Conservation (phyloP, 64 coral and sea anemone genomes). For the Actinia equina region DNA sequence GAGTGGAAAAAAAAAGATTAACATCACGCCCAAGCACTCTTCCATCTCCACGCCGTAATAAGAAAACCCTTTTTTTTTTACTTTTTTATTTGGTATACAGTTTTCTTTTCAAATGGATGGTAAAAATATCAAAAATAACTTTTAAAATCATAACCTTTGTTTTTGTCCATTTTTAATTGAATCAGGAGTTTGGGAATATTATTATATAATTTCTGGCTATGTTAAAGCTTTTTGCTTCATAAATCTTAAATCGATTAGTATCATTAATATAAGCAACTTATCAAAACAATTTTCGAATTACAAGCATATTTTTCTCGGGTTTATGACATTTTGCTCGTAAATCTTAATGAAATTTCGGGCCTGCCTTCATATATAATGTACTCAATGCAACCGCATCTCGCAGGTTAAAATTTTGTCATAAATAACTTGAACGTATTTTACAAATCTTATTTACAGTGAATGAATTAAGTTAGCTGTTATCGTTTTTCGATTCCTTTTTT, state of each 20-base stretch:
- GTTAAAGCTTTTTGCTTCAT: not conserved
- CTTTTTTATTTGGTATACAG: no score
- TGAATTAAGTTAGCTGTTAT: not conserved
- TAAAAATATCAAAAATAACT: no score
- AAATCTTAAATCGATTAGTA: not conserved
- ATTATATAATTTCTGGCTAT: not conserved
- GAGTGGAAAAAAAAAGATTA: no score
- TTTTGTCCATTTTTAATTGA: not conserved
- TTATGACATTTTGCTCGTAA: not conserved
- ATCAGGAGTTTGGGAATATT: not conserved
- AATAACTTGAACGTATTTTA: slow-evolving; percentile 29
- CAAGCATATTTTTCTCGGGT: not conserved
- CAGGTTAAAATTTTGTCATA: not conserved
- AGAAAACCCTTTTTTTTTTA: no score
- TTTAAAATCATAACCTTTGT: no score
- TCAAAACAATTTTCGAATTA: not conserved
- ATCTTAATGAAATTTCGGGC: not conserved
- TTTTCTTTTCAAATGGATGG: no score
- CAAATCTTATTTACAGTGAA: slow-evolving; percentile 31
- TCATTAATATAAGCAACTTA: not conserved
- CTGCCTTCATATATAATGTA: not conserved
- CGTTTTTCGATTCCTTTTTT: not conserved
- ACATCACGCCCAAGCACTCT: no score
- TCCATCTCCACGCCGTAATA: no score
- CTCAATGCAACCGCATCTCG: not conserved